Evolutionary conservation across 2,888 invertebrate genomes (phyloP), one percentile per base, ranked within the genome.

Genomic region (Antheraea assamensis): DNA sequence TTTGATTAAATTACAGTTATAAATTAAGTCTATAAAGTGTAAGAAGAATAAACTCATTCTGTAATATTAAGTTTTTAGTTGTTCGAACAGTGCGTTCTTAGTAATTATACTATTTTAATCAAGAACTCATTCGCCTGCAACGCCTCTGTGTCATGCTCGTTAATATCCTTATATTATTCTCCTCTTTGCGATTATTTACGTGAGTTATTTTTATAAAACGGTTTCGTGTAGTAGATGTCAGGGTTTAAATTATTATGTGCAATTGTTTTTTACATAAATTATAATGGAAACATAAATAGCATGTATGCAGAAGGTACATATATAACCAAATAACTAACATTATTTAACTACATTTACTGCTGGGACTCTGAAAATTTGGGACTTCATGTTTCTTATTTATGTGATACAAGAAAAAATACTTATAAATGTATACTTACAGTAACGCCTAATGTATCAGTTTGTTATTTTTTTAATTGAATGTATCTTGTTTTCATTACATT

Each of bases 101-200:
- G 72, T 75, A 72, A 74, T 75, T 71, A 58, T 15, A 72, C 64
- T 74, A 73, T 74, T 74, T 73, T 72, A 71, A 75, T 74, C 49
- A 72, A 49, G 70, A 52, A 52, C 70, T 73, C 68, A 75, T 61
- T 61, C 27, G 61, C 3, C 61, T 61, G 27, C 61, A 61, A 61
- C 61, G 61, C 58, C 58, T 61, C 61, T 61, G 61, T 61, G 27
- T 61, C 61, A 61, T 27, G 27, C 61, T 61, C 27, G 15, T 27
- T 61, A 61, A 61, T 61, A 61, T 61, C 61, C 27, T 61, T 61
- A 30, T 27, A 27, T 27, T 61, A 61, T 61, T 61, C 13, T 31
- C 55, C 52, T 68, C 31, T 31, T 49, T 52, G 21, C 58, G 3
- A 58, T 58, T n/a, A 58, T 58, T 24, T n/a, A 13, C 10, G 10